These are phyloP conservation scores for Noctua janthe DNA, from an alignment of 2,888 invertebrate species.

Conservation along the genomic window DNA sequence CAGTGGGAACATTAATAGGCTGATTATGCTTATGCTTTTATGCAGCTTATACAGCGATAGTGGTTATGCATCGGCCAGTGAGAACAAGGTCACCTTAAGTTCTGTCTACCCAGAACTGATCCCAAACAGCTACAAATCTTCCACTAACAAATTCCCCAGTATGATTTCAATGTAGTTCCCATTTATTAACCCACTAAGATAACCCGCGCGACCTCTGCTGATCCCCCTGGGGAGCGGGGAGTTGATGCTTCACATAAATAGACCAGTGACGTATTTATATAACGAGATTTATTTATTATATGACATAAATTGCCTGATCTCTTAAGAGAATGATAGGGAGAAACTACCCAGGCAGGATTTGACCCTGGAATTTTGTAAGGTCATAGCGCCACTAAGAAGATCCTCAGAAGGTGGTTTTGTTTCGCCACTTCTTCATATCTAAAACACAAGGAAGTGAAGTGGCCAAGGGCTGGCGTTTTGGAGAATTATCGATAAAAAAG, in stretches of 20 bases:
- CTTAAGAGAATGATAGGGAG: not conserved
- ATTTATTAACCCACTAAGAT: slow-evolving; percentile 63
- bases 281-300: slow-evolving; percentile 12
- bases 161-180: slow-evolving; percentile 57
- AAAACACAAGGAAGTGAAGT: no score
- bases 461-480: no score
- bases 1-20: no score
- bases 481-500: no score
- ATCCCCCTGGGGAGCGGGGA: slow-evolving; percentile 18
- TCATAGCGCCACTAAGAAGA: not conserved
- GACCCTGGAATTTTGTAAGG: not conserved
- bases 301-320: not conserved
- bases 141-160: not conserved
- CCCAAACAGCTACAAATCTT: slow-evolving; percentile 31
- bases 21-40: no score
- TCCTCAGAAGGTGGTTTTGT: not conserved
- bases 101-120: not conserved
- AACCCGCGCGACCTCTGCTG: slow-evolving; percentile 42
- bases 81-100: not conserved
- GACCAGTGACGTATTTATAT: slow-evolving; percentile 46
- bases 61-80: not conserved
- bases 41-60: not conserved
- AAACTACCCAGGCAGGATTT: not conserved
- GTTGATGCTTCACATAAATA: slow-evolving; percentile 38
- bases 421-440: no score